Base-by-base conservation (phyloP, 2,797 vertebrate species). In the Gouania willdenowi region DNA sequence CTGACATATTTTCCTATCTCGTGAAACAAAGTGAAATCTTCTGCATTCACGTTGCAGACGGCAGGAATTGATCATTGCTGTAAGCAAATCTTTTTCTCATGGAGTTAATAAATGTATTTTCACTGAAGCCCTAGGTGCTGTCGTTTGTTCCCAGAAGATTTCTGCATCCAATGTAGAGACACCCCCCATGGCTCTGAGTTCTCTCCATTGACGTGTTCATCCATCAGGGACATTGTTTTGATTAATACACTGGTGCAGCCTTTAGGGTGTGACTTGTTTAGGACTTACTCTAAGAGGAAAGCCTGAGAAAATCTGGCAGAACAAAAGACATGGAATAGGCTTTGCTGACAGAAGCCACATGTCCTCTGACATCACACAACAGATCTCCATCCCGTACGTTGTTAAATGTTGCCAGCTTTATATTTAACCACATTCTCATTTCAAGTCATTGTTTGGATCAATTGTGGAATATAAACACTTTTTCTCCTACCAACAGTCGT, bases 241-340 rank as follows among this genome's bases (percentile, higher is more conserved):
- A 62, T 72, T 44, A 66, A 60, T 48, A 26, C 56, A 44, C 59
- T 53, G 62, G 33, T 47, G 47, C 29, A 44, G 61, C 52, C 52
- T 42, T 52, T 33, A 28, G 45, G 38, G 44, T 66, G 25, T 37
- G 56, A 69, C 49, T 63, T 47, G 54, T 66, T 70, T 54, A 54
- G 61, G 44, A 65, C 59, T 67, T 47, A 42, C 52, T 40, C 68
- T 39, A 65, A 51, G 41, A 49, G 61, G 56, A 8, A 49, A 30
- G 33, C 49, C 54, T 59, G 37, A 38, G 57, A 41, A 62, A 44
- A 65, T 71, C 47, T 82, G 71, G 66, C 61, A 72, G 40, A 14
- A 51, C 40, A 68, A 74, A 58, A 75, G 51, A 72, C 46, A 28
- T 8, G 12, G 17, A 3, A 39, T 35, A 34, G 53, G 35, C 45